These are phyloP conservation scores for Acleris laterana DNA, from an alignment of 2,888 invertebrate species.

Conservation along the genomic window DNA sequence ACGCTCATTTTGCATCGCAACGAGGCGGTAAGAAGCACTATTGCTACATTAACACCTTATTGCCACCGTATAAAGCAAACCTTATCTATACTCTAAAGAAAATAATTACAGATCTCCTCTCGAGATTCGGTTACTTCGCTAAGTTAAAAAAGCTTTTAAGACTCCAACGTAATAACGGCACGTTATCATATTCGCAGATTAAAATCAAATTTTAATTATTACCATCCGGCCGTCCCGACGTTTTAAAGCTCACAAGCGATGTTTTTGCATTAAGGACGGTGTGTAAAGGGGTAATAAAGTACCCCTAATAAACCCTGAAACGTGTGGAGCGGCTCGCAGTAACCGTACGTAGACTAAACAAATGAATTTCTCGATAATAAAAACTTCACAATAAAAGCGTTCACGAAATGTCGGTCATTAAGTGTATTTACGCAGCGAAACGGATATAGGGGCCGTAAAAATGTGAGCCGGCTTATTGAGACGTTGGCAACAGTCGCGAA, in stretches of 20 bases:
- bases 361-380: constrained; percentile 82
- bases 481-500: constrained; percentile 73
- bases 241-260: constrained; percentile 59
- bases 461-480: constrained; percentile 80
- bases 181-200: constrained; percentile 71
- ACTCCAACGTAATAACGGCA: constrained; percentile 61
- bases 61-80: constrained; percentile 49
- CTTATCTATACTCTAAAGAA: constrained; percentile 55
- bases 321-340: constrained; percentile 73
- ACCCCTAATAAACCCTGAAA: constrained; percentile 80
- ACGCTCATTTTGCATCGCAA: constrained; percentile 37
- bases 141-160: constrained; percentile 57
- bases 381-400: constrained; percentile 83
- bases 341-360: constrained; percentile 83
- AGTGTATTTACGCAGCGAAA: constrained; percentile 82
- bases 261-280: constrained; percentile 65
- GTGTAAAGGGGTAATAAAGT: constrained; percentile 76
- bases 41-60: constrained; percentile 45
- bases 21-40: constrained; percentile 36
- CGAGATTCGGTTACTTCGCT: constrained; percentile 58
- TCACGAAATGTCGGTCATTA: constrained; percentile 83
- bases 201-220: constrained; percentile 75
- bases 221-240: constrained; percentile 61
- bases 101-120: constrained; percentile 61
- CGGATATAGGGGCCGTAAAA: constrained; percentile 81